Base-by-base conservation (phyloP, 2,797 vertebrate species). In the Lagocephalus sceleratus region DNA sequence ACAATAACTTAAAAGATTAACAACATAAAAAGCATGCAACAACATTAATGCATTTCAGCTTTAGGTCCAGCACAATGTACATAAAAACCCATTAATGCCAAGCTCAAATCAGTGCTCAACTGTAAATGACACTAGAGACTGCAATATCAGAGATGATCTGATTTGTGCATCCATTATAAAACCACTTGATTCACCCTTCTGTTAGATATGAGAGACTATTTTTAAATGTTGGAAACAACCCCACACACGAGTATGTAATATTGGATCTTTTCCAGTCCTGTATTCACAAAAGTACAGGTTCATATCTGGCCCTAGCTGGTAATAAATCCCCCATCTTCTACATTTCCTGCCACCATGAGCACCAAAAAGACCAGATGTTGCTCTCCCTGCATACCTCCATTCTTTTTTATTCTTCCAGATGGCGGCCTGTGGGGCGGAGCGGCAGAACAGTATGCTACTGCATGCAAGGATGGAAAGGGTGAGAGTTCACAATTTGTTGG, bases 311-410 rank as follows among this genome's bases (percentile, higher is more conserved):
- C 41, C 32, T n/a, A 29, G 51, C 26, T 48, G 49, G 38, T 57
- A 70, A 54, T 67, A 57, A 70, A 78, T 72, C 60, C 66, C 51
- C 48, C 65, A 82, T 82, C 60, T 60, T 75, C 80, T 65, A 66
- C 48, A 55, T 63, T 72, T 72, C 52, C 66, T 78, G 71, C 68
- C 70, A 54, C 45, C 44, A 63, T 59, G 71, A 65, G 68, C 42
- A 54, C 50, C 49, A 44, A 73, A 44, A 51, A 63, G 70, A 76
- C 80, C 85, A 88, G 87, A 85, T 88, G 85, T 85, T 86, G 50
- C 48, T 76, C 71, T 76, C 59, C 55, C 59, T 66, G 69, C 76
- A 83, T 81, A 73, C 73, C 82, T 78, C 71, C 40, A 65, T 61
- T 65, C 45, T 71, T 65, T 49, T 45, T 47, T 41, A 6, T 68